These are phyloP conservation scores for Dugesia japonica DNA, from an alignment of 2,888 invertebrate species.

Conservation along the genomic window DNA sequence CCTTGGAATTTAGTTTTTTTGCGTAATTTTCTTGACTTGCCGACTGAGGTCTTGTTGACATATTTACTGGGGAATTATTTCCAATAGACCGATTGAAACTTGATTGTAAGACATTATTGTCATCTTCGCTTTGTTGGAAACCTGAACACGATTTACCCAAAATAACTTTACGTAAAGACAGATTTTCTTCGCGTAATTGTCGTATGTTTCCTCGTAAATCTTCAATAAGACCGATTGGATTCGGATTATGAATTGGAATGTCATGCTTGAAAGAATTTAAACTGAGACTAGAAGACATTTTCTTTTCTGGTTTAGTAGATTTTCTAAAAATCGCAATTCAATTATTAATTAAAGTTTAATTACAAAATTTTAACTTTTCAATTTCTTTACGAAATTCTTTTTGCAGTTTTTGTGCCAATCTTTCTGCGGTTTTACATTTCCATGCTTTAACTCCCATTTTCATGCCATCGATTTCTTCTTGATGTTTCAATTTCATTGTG, in stretches of 20 bases:
- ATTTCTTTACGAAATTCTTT: background rate
- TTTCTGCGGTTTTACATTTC: conserved; percentile 6
- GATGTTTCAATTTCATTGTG: background rate
- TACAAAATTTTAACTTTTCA: background rate
- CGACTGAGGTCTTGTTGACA: background rate
- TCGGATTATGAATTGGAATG: background rate
- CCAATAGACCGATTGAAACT: background rate
- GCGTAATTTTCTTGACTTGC: background rate
- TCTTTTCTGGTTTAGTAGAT: background rate
- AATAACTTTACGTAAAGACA: conserved; percentile 24
- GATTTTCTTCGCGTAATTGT: conserved; percentile 21
- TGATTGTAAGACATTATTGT: background rate
- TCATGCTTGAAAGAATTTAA: conserved; percentile 3
- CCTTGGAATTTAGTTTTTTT: background rate
- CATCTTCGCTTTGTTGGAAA: background rate
- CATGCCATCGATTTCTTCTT: background rate
- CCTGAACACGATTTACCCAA: background rate
- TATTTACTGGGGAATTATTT: background rate
- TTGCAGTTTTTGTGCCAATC: conserved; percentile 5
- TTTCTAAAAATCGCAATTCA: background rate
- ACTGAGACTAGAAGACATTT: conserved; percentile 5
- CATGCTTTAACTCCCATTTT: background rate
- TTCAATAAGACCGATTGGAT: background rate
- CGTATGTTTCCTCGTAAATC: background rate
- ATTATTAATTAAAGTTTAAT: background rate